Conservation (phyloP, 1,140 invertebrate species). For the Drosophila jambulina region DNA sequence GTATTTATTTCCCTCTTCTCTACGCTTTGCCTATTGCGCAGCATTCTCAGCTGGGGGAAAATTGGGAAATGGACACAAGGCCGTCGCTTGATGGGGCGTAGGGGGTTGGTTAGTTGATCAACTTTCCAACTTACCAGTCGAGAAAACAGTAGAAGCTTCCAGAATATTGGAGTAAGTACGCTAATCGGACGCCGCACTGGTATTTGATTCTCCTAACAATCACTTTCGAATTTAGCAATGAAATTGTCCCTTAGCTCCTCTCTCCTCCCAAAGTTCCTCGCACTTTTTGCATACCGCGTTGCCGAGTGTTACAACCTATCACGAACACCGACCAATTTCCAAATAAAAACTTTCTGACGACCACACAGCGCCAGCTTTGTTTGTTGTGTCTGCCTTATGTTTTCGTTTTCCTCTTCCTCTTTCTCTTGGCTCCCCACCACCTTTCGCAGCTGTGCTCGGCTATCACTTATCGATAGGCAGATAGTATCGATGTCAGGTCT, state of each 20-base stretch:
- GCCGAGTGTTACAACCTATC: conserved; percentile 11
- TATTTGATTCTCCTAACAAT: conserved; percentile 10
- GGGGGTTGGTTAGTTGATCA: conserved; percentile 1
- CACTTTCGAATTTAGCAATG: conserved; percentile 28
- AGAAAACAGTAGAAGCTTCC: conserved; percentile 14
- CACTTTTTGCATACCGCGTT: conserved; percentile 1
- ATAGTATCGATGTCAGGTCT: neutral
- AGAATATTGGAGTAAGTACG: neutral
- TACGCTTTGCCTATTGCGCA: conserved; percentile 64
- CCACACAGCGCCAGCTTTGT: conserved; percentile 39
- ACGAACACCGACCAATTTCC: conserved; percentile 10
- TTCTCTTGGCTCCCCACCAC: no score
- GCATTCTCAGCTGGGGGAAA: conserved; percentile 45
- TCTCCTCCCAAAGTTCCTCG: neutral
- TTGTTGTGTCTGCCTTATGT: conserved; percentile 41
- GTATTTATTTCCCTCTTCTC: conserved; percentile 7
- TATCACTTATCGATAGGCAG: conserved; percentile 1
- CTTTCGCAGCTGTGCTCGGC: conserved; percentile 12
- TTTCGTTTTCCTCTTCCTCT: conserved; percentile 4
- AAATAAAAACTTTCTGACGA: conserved; percentile 26
- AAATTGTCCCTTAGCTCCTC: conserved; percentile 2
- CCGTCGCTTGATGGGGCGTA: conserved; percentile 34
- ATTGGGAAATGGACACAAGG: conserved; percentile 74
- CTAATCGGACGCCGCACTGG: neutral
- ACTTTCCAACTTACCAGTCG: conserved; percentile 10